Evolutionary conservation across 2,113 vertebrate species (phyloP).

Genomic region (human (Homo sapiens)): DNA sequence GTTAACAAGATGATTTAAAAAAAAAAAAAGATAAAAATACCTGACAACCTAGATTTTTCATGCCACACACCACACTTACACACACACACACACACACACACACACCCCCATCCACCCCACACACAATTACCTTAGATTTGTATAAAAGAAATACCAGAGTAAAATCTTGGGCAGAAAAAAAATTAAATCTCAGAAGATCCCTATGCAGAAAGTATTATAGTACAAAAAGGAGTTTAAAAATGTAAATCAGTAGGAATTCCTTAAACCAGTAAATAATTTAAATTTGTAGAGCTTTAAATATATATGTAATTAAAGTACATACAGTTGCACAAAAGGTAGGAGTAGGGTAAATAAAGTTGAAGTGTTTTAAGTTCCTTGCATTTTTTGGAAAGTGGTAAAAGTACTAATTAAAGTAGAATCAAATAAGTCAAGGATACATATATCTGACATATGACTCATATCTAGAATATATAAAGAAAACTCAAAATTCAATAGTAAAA

Average conservation of each 20-base stretch:
- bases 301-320: background rate
- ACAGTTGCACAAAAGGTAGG: background rate
- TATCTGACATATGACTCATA: background rate
- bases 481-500: background rate
- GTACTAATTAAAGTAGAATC: background rate
- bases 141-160: background rate
- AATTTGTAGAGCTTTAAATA: background rate
- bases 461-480: background rate
- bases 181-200: background rate
- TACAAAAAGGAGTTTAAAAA: background rate
- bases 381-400: background rate
- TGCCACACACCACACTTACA: background rate
- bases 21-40: background rate
- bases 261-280: background rate
- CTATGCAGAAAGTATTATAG: background rate
- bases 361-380: background rate
- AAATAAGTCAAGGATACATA: background rate
- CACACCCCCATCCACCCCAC: background rate
- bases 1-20: background rate
- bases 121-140: background rate
- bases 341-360: background rate
- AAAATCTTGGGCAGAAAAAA: background rate
- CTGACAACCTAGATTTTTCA: background rate
- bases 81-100: background rate
- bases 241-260: background rate